phyloP scores from a whole-genome alignment of 2,113 vertebrate species.

The human region GRCh38 chr13:78431501-78432000 shows the following conservation, averaged over 20 bases:
- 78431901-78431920: slow-evolving; percentile 43
- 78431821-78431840: slow-evolving; percentile 63
- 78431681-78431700: slow-evolving; percentile 39
- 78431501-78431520: slow-evolving; percentile 81
- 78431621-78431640: slow-evolving; percentile 38
- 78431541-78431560: slow-evolving; percentile 82
- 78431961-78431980: background rate
- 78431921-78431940: slow-evolving; percentile 38
- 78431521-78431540: slow-evolving; percentile 80
- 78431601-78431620: slow-evolving; percentile 61
- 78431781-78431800: slow-evolving; percentile 55
- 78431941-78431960: background rate
- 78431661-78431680: background rate
- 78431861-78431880: background rate
- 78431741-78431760: slow-evolving; percentile 71
- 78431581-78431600: slow-evolving; percentile 77
- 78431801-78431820: slow-evolving; percentile 66
- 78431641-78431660: slow-evolving; percentile 4
- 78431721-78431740: slow-evolving; percentile 71
- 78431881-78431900: slow-evolving; percentile 56
- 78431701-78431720: slow-evolving; percentile 57
- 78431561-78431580: slow-evolving; percentile 81
- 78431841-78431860: slow-evolving; percentile 59
- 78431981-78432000: background rate
- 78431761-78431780: slow-evolving; percentile 54